These are phyloP conservation scores for Lytechinus variegatus DNA, from an alignment of 35 echinoderm and acorn worm species.

Conservation along the genomic window DNA sequence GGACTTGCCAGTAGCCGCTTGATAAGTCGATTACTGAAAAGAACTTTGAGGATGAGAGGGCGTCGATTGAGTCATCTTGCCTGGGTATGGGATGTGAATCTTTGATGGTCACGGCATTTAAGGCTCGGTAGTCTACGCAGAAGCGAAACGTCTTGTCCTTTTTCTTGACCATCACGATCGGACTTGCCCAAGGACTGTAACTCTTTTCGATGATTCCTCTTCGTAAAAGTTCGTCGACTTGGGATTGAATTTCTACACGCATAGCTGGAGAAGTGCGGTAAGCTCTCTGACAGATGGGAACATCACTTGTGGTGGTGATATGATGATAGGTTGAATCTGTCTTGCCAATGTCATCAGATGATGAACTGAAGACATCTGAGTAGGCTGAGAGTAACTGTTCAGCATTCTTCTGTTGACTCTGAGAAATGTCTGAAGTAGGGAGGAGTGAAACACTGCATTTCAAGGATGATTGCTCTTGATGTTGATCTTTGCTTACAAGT, in stretches of 20 bases:
- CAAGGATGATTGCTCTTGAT: not conserved
- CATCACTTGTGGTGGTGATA: not conserved
- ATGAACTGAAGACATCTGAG: conserved; percentile 18
- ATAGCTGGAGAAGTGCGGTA: conserved; percentile 46
- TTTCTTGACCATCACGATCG: conserved; percentile 69
- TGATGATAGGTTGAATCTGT: not conserved
- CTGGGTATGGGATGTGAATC: conserved; percentile 58
- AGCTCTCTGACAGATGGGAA: conserved; percentile 48
- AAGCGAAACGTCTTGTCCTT: conserved; percentile 67
- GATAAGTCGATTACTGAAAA: conserved; percentile 52
- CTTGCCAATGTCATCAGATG: conserved; percentile 22
- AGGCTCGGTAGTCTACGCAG: conserved; percentile 71
- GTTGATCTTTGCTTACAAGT: not conserved
- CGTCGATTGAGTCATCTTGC: conserved; percentile 53
- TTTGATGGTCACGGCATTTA: conserved; percentile 58
- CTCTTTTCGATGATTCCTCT: conserved; percentile 37
- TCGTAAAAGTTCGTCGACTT: conserved; percentile 56
- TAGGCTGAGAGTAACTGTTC: not conserved
- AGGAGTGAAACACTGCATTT: conserved; percentile 36
- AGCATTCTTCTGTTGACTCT: not conserved
- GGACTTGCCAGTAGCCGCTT: conserved; percentile 58
- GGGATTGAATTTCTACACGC: conserved; percentile 3
- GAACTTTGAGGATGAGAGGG: conserved; percentile 29
- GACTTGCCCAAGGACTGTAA: conserved; percentile 66
- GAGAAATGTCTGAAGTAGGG: not conserved